Base-by-base conservation (phyloP, 1,140 invertebrate species). In the Conus ventricosus region DNA sequence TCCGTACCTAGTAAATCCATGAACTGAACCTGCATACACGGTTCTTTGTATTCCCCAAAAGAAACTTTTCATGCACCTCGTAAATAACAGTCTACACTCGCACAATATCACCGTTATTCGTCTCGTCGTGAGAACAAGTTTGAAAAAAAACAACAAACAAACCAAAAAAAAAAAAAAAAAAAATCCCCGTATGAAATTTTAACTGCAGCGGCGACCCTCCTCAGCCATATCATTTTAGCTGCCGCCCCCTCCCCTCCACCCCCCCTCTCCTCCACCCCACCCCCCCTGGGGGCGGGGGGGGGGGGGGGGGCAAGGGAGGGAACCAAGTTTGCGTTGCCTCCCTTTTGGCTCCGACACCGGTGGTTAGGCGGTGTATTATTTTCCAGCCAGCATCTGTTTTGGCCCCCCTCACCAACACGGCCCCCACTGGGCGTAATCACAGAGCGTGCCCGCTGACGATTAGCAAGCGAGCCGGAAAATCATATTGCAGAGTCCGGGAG, bases 381-480 rank as follows among this genome's bases (percentile, higher is more conserved):
- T 20, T 51, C 4, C 84, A n/a, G 3, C 60, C n/a, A 85, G 57
- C 84, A 85, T 85, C 84, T 85, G 84, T 85, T 85, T 85, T 63
- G 55, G 4, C 60, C 23, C 54, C 84, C 84, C 39, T 27, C 8
- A 11, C 84, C 55, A 27, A 85, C 60, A 51, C 57, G 39, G 15
- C 23, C 57, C 84, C 84, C 84, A 85, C 84, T 71, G 84, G 17
- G 84, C 84, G 51, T 85, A 85, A 85, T 85, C 84, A 85, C 84
- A 85, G 84, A 57, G n/a, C 84, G n/a, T 85, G 60, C 57, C 54
- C 84, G 67, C 13, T 20, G 57, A 27, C 84, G 84, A 85, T 85
- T 67, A 85, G n/a, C 54, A 85, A 55, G 84, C 60, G 84, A 85
- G 84, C 84, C 60, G 63, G 84, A 85, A 85, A 85, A 85, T 85